Evolutionary conservation across 2,888 invertebrate genomes (phyloP), one percentile per base, ranked within the genome.

Genomic region (Phyto melanocephala): DNA sequence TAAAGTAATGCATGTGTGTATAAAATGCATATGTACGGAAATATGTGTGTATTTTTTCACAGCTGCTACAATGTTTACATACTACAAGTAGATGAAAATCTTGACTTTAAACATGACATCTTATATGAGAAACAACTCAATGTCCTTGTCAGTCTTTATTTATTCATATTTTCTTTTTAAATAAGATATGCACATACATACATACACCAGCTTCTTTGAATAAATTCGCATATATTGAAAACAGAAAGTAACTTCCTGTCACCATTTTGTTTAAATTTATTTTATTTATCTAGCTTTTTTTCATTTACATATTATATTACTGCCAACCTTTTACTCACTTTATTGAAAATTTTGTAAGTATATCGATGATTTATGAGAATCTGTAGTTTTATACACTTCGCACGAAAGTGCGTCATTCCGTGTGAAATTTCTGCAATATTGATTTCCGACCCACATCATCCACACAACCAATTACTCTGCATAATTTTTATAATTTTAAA

Each of bases 171-270:
- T 17, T 10, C 10, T 40, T 47, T 28, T 47, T 22, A 58, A 8
- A 56, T 54, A 42, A 28, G 5, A 45, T 63, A 22, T n/a, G n/a
- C n/a, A n/a, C n/a, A n/a, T n/a, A n/a, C n/a, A n/a, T 24, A 47
- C 20, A 35, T 45, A 37, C 47, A 50, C 47, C 24, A 28, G 6
- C 35, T 15, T 4, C 20, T 52, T 20, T 40, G 35, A 11, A 35
- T 11, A 22, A 7, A 1, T 15, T 24, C 24, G 11, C 13, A 60
- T 1, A 62, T n/a, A 40, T 40, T 24, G n/a, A 22, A 8, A 50
- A 60, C 15, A 24, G 37, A 65, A 78, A 24, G 60, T 45, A 54
- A 50, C 63, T 70, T 80, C 75, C 80, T 70, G 75, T 75, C 63
- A 70, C 56, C 75, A 70, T 80, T 68, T 79, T 72, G 35, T 45